Conservation (phyloP, 2,797 vertebrate genomes). For the Pangasius krempfi region DNA sequence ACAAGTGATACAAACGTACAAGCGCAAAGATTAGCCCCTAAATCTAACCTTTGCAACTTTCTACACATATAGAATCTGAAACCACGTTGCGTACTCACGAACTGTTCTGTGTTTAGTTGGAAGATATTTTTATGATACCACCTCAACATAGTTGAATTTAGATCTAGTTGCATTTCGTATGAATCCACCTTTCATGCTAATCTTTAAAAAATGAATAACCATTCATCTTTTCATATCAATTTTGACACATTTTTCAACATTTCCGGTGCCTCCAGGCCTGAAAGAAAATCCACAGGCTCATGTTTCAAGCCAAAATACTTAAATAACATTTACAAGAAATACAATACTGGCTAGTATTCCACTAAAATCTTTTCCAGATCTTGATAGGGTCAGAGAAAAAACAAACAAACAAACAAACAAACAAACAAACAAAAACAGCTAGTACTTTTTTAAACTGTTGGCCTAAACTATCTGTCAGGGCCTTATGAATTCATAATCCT, state of each 20-base stretch:
- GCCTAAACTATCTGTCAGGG: not conserved
- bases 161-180: not conserved
- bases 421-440: not conserved
- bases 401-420: not conserved
- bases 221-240: not conserved
- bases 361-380: slow-evolving; percentile 18
- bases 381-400: not conserved
- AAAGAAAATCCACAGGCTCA: slow-evolving; percentile 53
- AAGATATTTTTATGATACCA: not conserved
- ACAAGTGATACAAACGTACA: not conserved
- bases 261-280: slow-evolving; percentile 47
- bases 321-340: slow-evolving; percentile 59
- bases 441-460: not conserved
- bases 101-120: too few relatives aligned
- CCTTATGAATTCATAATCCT: not conserved
- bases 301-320: slow-evolving; percentile 64
- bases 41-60: not conserved
- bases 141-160: not conserved
- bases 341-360: slow-evolving; percentile 44
- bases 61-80: not conserved
- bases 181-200: not conserved
- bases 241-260: not conserved
- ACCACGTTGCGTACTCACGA: not conserved
- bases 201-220: not conserved
- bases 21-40: not conserved